These are phyloP conservation scores for Polietes domitor DNA, from an alignment of 2,888 invertebrate genomes.

Conservation along the genomic window DNA sequence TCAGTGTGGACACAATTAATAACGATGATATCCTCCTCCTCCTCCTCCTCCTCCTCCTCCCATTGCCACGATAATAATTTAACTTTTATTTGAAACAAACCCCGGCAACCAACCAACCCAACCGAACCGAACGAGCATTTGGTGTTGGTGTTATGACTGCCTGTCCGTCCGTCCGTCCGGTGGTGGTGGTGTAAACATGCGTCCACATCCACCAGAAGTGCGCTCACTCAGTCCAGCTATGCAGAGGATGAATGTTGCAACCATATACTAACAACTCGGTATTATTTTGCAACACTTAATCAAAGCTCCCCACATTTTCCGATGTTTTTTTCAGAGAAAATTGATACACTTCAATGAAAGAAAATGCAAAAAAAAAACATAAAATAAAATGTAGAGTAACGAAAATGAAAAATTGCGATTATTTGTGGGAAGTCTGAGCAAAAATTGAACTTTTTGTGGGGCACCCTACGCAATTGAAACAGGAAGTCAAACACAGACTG, in stretches of 20 bases:
- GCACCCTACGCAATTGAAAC: background rate
- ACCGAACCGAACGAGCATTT: too few species aligned
- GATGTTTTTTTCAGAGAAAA: background rate
- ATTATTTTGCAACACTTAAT: conserved; percentile 17
- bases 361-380: background rate
- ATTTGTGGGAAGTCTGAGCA: background rate
- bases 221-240: too few species aligned
- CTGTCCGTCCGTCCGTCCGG: background rate
- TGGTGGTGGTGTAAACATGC: background rate
- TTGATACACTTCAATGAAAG: background rate
- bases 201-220: background rate
- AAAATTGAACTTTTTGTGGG: background rate
- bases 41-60: background rate
- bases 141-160: background rate
- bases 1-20: background rate
- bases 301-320: background rate
- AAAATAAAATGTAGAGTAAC: background rate
- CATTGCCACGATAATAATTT: background rate
- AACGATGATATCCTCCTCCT: background rate
- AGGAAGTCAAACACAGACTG: too few species aligned
- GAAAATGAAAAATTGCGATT: background rate
- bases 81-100: background rate
- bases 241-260: background rate
- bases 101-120: background rate
- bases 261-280: too few species aligned